Percentiles rank a stretch among this genome's conserved stretches.
phyloP scores from a whole-genome alignment of 1,140 invertebrate genomes.

The Camponotus floridanus region DNA sequence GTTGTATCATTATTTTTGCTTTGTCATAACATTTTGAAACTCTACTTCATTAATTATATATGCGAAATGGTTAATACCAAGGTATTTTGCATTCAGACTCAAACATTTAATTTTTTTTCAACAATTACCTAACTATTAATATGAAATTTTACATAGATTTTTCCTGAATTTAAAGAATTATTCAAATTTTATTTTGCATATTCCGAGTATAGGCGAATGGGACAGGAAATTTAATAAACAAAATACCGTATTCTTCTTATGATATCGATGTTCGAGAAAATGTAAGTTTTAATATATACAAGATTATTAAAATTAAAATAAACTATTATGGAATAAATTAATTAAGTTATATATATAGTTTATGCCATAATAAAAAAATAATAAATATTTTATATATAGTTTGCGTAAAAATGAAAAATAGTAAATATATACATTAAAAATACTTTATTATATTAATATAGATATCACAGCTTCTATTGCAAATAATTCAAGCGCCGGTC shows the following conservation, averaged over 20 bases:
- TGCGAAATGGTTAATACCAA: constrained; percentile 5
- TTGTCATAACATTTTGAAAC: not conserved
- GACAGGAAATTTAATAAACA: constrained; percentile 3
- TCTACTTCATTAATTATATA: constrained; percentile 6
- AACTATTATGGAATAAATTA: too few relatives aligned
- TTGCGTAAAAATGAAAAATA: not conserved
- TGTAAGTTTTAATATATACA: constrained; percentile 6
- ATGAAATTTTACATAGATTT: not conserved
- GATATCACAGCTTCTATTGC: constrained; percentile 1
- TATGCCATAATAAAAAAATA: too few relatives aligned
- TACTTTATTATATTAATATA: not conserved
- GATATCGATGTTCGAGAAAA: not conserved
- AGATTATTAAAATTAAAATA: not conserved
- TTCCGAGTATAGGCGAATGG: not conserved
- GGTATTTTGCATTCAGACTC: not conserved
- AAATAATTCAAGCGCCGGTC: not conserved
- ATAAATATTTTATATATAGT: not conserved
- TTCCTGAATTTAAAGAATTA: not conserved
- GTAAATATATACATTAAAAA: not conserved
- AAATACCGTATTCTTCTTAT: not conserved
- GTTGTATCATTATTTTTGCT: not conserved
- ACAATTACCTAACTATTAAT: not conserved
- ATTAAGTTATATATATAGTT: too few relatives aligned
- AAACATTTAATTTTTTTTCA: not conserved
- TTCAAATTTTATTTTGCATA: not conserved